Evolutionary conservation across 2,888 invertebrate species (phyloP), one percentile per base, ranked within the genome.

Genomic region (Coleophora deauratella): DNA sequence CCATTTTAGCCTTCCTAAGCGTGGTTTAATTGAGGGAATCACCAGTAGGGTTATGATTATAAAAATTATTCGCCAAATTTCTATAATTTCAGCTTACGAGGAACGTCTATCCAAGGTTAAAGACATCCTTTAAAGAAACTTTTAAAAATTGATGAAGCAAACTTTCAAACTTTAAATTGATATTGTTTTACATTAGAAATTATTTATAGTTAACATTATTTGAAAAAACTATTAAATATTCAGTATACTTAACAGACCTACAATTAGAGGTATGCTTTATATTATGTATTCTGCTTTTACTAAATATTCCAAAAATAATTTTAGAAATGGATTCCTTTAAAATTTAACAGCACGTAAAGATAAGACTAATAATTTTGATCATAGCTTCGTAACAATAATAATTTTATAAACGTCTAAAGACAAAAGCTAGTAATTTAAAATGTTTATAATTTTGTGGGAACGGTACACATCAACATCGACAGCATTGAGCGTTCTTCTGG

Each of bases 401-500:
- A 45, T 40, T 40, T 41, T 34, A 35, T 40, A 42, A 43, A 44
- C 39, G 40, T 35, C 35, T 45, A 44, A 47, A 57, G 50, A 61
- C 60, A 62, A 66, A 63, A 62, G 59, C 55, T 55, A 57, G 59
- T 62, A 64, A 65, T 67, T 65, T 62, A 42, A 52, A 50, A 58
- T 54, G 41, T 42, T 54, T 54, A n/a, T n/a, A 61, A 55, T 54
- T 53, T 66, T 73, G 65, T 72, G 70, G 67, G 71, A 76, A 73
- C 74, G 56, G 55, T 55, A 44, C 58, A 59, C 57, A 58, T 64
- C 68, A 57, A 51, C 49, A 57, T 66, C 64, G 66, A 63, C 65
- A 69, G 52, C 54, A 51, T 50, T 50, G 67, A 67, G 64, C 80
- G 67, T 69, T 75, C 66, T 76, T 60, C 73, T 70, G 72, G 76